These are phyloP conservation scores for Tapirus indicus DNA, from an alignment of 2,797 vertebrate genomes.

Conservation along the genomic window DNA sequence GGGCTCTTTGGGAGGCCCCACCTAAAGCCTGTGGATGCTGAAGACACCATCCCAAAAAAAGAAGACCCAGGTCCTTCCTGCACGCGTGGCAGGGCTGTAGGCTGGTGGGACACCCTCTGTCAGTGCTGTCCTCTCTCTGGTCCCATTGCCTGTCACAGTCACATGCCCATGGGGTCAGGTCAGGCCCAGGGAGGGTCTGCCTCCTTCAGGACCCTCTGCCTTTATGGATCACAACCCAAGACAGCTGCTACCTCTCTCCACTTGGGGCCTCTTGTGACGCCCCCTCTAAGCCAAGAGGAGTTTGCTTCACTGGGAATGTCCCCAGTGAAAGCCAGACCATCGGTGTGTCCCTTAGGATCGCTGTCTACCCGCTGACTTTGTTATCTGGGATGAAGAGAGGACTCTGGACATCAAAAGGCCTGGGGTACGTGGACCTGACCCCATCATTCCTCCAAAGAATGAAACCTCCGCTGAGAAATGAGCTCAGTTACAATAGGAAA, in stretches of 20 bases:
- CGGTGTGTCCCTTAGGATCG: constrained; percentile 89
- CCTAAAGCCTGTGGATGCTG: constrained; percentile 85
- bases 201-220: constrained; percentile 89
- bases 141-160: constrained; percentile 92
- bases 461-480: constrained; percentile 86
- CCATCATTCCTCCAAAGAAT: constrained; percentile 86
- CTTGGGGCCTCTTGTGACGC: constrained; percentile 92
- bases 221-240: constrained; percentile 95
- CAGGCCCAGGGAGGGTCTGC: constrained; percentile 91
- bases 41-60: constrained; percentile 87
- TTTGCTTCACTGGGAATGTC: constrained; percentile 92
- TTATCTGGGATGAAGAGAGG: constrained; percentile 91
- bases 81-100: constrained; percentile 84
- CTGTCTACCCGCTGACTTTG: constrained; percentile 89
- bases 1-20: constrained; percentile 86
- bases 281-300: constrained; percentile 91
- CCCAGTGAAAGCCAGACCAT: constrained; percentile 89
- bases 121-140: constrained; percentile 90
- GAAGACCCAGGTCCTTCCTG: constrained; percentile 89
- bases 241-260: constrained; percentile 94
- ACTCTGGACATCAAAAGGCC: constrained; percentile 91
- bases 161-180: constrained; percentile 90
- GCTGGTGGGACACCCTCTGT: constrained; percentile 87
- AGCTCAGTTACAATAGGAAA: constrained; percentile 86
- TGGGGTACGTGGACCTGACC: constrained; percentile 85